Evolutionary conservation across 2,113 vertebrate genomes (phyloP).

Genomic region (Cryptotis parvus): DNA sequence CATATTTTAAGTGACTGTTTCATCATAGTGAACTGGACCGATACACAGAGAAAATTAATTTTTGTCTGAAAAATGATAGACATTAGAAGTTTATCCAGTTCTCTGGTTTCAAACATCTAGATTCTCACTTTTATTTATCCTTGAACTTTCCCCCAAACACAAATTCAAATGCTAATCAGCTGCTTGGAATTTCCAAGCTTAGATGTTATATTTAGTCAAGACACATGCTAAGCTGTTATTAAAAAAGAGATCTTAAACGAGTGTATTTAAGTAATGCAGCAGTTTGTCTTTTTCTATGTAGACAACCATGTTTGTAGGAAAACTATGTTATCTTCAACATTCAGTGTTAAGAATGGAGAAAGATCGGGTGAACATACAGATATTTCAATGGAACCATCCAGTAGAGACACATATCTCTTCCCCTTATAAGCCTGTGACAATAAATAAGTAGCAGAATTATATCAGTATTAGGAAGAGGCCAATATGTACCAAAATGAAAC

Average conservation of each 20-base stretch:
- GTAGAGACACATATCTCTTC: neutral
- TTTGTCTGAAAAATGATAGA: constrained; percentile 4
- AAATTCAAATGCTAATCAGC: neutral
- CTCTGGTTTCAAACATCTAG: neutral
- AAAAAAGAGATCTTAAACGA: neutral
- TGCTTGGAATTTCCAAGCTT: neutral
- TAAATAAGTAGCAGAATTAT: neutral
- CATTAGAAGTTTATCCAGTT: neutral
- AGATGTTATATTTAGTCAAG: constrained; percentile 22
- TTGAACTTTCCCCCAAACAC: neutral
- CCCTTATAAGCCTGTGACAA: neutral
- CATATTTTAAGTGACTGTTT: neutral
- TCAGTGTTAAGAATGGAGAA: neutral
- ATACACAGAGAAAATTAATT: neutral
- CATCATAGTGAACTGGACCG: neutral
- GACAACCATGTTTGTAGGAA: neutral
- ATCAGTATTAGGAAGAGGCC: neutral
- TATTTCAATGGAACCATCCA: neutral
- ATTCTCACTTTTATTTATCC: neutral
- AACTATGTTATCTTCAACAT: neutral
- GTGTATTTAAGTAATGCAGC: neutral
- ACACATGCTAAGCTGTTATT: neutral
- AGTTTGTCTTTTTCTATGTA: neutral
- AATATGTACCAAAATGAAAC: neutral
- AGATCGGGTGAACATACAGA: neutral